Evolutionary conservation across 2,888 invertebrate species (phyloP), one percentile per base, ranked within the genome.

Genomic region (Chironomus riparius): DNA sequence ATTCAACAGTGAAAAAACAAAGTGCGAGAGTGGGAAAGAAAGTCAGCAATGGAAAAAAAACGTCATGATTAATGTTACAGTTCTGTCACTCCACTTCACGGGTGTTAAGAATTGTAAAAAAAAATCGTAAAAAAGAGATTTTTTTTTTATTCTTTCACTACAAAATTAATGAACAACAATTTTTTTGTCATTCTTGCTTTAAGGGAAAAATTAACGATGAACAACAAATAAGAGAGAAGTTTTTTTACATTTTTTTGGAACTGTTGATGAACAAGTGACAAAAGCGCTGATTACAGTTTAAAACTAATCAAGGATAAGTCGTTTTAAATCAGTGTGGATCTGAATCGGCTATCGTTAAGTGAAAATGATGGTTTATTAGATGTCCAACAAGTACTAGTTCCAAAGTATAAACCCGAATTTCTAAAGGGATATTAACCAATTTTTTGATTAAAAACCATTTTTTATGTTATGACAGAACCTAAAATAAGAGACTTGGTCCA

Each of bases 151-250:
- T 38, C 10, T 38, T 38, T 10, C n/a, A 28, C 10, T 61, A 50
- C 38, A 48, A 74, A 62, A 74, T 74, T 74, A 65, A 74, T 74
- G 74, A 74, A 65, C 65, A 71, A 65, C 74, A 15, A 68, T 62
- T 68, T 68, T n/a, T 68, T 47, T 47, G 47, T 15, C 28, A 10
- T 10, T 38, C 65, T 21, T 38, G 38, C 38, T 38, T 24, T 10
- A 22, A 65, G 65, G 21, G 65, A 24, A 3, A 21, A 21, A 38
- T 38, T 38, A 38, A 38, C 38, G 38, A 38, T 38, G 65, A 65
- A 21, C 56, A 56, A 56, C n/a, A 56, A 56, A 56, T 18, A 56
- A 56, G 15, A 56, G 56, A 5, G 56, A 50, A 65, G 21, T 13
- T 62, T 12, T 15, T n/a, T n/a, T n/a, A 65, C 24, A 21, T 21